Conservation (phyloP, 2,888 invertebrate species). For the Brachynemurus nebulosus region DNA sequence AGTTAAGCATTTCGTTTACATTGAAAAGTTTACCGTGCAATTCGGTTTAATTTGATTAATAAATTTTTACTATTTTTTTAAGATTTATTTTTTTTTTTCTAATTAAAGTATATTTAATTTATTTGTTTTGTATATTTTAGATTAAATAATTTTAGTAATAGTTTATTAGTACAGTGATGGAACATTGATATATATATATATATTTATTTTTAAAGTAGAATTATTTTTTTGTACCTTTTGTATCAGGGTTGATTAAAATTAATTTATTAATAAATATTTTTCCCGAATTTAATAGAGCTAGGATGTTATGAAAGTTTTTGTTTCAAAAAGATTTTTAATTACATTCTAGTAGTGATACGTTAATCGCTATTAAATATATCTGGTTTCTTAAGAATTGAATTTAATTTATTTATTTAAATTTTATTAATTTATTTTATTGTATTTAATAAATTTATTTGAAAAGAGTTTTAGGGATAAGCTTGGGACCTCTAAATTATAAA, state of each 20-base stretch:
- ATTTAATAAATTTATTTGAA: neutral
- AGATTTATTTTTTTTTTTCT: neutral
- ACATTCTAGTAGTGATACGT: conserved; percentile 47
- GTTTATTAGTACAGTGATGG: conserved; percentile 40
- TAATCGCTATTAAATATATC: conserved; percentile 52
- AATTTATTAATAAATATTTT: conserved; percentile 28
- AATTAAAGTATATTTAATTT: neutral
- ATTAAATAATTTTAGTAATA: conserved; percentile 30
- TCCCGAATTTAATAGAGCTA: conserved; percentile 51
- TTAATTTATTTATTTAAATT: conserved; percentile 29
- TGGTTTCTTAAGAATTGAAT: conserved; percentile 52
- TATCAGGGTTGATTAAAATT: conserved; percentile 53
- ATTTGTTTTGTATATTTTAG: neutral
- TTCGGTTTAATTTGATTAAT: neutral
- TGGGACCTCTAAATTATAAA: conserved; percentile 13
- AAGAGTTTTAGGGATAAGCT: neutral
- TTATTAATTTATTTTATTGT: neutral
- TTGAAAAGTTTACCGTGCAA: conserved; percentile 34
- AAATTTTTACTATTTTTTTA: neutral
- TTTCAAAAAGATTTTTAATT: conserved; percentile 46
- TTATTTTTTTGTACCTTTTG: conserved; percentile 53
- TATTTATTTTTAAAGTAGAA: conserved; percentile 36
- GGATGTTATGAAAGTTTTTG: conserved; percentile 42
- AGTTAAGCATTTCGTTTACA: conserved; percentile 50
- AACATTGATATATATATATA: conserved; percentile 37